Evolutionary conservation across 1,140 invertebrate species (phyloP).

Genomic region (Saxidomus purpurata): DNA sequence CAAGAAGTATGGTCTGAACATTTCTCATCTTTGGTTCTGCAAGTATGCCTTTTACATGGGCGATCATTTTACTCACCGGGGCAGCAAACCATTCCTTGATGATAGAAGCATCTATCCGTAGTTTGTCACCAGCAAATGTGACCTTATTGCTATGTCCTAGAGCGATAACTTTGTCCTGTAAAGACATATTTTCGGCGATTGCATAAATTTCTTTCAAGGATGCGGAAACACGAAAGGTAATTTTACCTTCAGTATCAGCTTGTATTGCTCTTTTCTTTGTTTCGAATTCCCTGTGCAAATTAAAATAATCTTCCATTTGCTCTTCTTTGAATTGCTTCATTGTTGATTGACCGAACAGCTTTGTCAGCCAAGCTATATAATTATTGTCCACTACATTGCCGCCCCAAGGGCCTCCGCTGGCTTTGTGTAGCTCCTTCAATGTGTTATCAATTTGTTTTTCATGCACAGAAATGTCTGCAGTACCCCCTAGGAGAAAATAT

Average conservation of each 20-base stretch:
- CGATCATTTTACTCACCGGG: neutral
- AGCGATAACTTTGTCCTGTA: neutral
- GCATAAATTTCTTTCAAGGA: constrained; percentile 8
- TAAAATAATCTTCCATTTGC: constrained; percentile 28
- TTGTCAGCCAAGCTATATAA: neutral
- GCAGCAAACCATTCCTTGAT: constrained; percentile 12
- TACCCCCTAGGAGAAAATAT: constrained; percentile 4
- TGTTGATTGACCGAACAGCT: neutral
- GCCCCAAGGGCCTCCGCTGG: constrained; percentile 43
- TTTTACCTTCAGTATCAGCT: neutral
- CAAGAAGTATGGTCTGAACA: constrained; percentile 37
- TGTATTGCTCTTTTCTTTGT: constrained; percentile 16
- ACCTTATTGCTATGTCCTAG: neutral
- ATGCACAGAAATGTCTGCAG: constrained; percentile 29
- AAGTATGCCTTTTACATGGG: neutral
- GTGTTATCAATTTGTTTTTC: neutral
- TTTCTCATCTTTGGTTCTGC: neutral
- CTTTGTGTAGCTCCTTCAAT: constrained; percentile 11
- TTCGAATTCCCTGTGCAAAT: constrained; percentile 26
- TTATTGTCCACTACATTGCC: constrained; percentile 26
- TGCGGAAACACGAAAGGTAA: neutral
- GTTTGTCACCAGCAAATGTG: neutral
- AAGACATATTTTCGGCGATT: neutral
- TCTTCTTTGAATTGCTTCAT: neutral
- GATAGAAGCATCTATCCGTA: neutral